Conservation (phyloP, 2,113 vertebrate genomes). For the Sylvicapra grimmia region DNA sequence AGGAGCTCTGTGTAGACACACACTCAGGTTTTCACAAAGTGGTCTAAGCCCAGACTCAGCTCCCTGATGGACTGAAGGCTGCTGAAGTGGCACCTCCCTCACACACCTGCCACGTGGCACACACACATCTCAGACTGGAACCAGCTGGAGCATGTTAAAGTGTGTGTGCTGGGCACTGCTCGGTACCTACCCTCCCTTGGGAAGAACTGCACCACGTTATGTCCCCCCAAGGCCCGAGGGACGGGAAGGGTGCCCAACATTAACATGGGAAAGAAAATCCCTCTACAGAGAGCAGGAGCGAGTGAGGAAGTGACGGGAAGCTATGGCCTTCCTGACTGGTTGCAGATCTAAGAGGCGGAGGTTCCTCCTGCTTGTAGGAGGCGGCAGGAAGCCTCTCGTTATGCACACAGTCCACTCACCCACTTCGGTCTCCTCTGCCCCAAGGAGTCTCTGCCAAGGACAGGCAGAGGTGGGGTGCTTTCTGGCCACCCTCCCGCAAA, state of each 20-base stretch:
- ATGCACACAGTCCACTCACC: neutral
- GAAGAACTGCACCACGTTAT: accelerated
- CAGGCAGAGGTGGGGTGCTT: neutral
- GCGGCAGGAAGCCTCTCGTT: neutral
- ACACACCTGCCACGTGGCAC: neutral
- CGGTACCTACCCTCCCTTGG: neutral
- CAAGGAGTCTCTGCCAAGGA: neutral
- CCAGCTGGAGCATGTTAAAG: neutral
- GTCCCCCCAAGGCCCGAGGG: neutral
- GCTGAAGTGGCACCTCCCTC: neutral
- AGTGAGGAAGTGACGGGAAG: neutral
- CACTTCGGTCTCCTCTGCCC: neutral
- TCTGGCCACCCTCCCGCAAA: neutral
- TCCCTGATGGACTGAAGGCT: neutral
- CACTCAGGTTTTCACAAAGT: neutral
- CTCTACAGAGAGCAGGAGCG: neutral
- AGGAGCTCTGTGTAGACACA: neutral
- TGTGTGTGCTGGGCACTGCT: neutral
- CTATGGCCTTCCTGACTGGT: neutral
- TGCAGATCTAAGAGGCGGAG: neutral
- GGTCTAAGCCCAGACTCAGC: neutral
- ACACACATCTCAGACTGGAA: neutral
- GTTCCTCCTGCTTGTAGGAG: neutral
- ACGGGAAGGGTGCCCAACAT: neutral
- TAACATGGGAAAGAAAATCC: neutral